Base-by-base conservation (phyloP, 2,888 invertebrate genomes). In the Pherbina coryleti region DNA sequence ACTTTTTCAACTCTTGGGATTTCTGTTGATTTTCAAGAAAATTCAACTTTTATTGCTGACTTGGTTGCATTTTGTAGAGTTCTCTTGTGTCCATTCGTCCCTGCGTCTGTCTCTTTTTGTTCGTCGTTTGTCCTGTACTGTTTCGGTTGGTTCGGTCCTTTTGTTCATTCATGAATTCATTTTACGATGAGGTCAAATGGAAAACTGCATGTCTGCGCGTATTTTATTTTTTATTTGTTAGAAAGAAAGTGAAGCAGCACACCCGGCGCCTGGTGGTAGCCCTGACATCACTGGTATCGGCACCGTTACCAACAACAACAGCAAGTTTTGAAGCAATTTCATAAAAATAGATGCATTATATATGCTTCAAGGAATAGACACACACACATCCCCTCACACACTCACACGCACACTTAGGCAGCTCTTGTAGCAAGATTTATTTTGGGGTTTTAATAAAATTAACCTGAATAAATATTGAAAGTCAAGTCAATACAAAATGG, bases 131-230 rank as follows among this genome's bases (percentile, higher is more conserved):
- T 44, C 25, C 14, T 62, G 49, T 62, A 3, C 62, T n/a, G n/a
- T 55, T 49, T 73, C 44, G 37, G 22, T 69, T 11, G 28, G 17
- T 62, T n/a, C n/a, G n/a, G 62, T 44, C 60, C 62, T 91, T 75
- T 78, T 81, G 67, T 74, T 71, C 75, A 78, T 78, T 78, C 78
- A 78, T 70, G 57, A 60, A 74, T 78, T 69, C 74, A 60, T 67
- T 78, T 73, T 74, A 19, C 34, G 71, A 64, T 57, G 75, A 75
- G 78, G 78, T 78, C 78, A 75, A 78, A 78, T 55, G 78, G 75
- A 78, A 78, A 78, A 75, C 37, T 75, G 72, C 70, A 64, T 75
- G 64, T 71, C 55, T 72, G 66, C 31, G 64, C 44, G 64, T 72
- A 34, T 57, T 37, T 69, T 37, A 5, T 64, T 34, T 44, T 62